These are phyloP conservation scores for Catagonus wagneri DNA, from an alignment of 2,113 vertebrate genomes.

Conservation along the genomic window DNA sequence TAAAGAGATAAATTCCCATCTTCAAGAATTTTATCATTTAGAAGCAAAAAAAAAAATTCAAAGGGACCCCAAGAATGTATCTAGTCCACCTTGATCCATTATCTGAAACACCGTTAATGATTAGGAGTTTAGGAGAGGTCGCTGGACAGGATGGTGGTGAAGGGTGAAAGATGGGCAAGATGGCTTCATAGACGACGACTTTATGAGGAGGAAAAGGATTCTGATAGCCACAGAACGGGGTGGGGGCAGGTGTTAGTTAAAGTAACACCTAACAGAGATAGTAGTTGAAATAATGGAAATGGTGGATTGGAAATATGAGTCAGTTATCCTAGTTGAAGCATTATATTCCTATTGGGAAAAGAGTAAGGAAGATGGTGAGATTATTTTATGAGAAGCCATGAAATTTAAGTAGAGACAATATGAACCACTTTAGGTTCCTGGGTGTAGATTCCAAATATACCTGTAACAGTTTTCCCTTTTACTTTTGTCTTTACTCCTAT, in stretches of 20 bases:
- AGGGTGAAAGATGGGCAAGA: background rate
- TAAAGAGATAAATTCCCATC: background rate
- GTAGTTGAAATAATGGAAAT: background rate
- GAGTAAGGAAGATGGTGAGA: background rate
- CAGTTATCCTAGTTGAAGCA: background rate
- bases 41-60: slow-evolving; percentile 29
- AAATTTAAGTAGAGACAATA: background rate
- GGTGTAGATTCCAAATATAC: background rate
- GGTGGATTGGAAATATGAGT: background rate
- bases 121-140: background rate
- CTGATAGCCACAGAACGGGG: background rate
- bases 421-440: background rate
- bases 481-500: background rate
- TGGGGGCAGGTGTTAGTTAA: background rate
- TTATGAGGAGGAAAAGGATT: background rate
- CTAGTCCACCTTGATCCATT: background rate
- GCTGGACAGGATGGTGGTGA: background rate
- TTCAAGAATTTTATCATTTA: background rate
- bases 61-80: background rate
- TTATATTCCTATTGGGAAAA: background rate
- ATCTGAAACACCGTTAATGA: background rate
- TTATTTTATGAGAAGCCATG: slow-evolving; percentile 10
- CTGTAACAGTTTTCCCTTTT: background rate
- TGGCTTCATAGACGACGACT: background rate
- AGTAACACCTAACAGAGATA: background rate